Evolutionary conservation across 1,140 invertebrate genomes (phyloP).

Genomic region (Stegodyphus dumicola): DNA sequence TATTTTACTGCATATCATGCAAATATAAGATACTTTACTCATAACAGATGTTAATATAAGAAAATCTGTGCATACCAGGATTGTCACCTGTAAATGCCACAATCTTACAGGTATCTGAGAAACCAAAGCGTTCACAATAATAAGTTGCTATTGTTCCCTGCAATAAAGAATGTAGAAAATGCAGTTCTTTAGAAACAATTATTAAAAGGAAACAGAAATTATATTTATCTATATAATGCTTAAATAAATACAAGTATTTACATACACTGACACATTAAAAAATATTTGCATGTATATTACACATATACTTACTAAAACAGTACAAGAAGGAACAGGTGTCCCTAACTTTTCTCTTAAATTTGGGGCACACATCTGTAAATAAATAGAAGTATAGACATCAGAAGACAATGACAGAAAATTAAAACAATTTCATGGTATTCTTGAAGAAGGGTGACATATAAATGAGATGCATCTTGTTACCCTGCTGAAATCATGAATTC

Average conservation of each 20-base stretch:
- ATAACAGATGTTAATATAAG: too few species aligned
- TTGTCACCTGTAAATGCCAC: conserved; percentile 96
- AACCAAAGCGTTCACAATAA: conserved; percentile 86
- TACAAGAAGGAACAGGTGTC: conserved; percentile 76
- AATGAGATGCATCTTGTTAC: too few species aligned
- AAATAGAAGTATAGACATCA: neutral
- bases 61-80: conserved; percentile 68
- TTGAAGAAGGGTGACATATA: too few species aligned
- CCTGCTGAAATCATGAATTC: too few species aligned
- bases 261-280: neutral
- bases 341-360: conserved; percentile 77
- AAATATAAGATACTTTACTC: too few species aligned
- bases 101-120: conserved; percentile 81
- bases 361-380: conserved; percentile 75
- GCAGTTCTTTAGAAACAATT: neutral
- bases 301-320: conserved; percentile 70
- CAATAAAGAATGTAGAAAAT: conserved; percentile 51
- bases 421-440: too few species aligned
- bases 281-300: neutral
- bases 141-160: conserved; percentile 80
- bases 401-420: too few species aligned
- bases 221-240: neutral
- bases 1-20: too few species aligned
- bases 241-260: neutral
- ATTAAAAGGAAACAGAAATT: neutral